These are phyloP conservation scores for Tyto alba DNA, from an alignment of 2,113 vertebrate species.

Conservation along the genomic window DNA sequence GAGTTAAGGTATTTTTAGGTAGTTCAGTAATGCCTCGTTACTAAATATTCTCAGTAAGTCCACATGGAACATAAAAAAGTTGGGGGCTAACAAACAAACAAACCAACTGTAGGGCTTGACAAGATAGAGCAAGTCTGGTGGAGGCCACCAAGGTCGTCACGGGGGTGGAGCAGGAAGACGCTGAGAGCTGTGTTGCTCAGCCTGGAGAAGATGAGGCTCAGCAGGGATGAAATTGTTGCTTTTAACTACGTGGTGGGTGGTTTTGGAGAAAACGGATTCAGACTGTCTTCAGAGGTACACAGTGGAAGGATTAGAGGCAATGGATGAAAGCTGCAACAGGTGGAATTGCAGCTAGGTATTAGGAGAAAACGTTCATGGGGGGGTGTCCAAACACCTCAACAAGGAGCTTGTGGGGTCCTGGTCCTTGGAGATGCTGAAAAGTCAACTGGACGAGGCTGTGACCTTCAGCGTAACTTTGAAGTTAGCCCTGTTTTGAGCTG, in stretches of 20 bases:
- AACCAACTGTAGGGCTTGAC: neutral
- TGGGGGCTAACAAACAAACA: neutral
- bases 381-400: neutral
- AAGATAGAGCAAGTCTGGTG: neutral
- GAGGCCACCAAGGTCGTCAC: neutral
- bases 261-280: neutral
- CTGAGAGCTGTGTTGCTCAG: neutral
- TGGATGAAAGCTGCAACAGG: neutral
- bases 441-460: neutral
- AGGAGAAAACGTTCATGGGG: neutral
- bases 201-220: neutral
- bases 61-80: accelerated
- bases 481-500: neutral
- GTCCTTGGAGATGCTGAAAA: neutral
- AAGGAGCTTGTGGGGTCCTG: neutral
- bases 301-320: neutral
- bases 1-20: neutral
- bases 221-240: neutral
- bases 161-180: neutral
- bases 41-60: neutral
- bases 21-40: neutral
- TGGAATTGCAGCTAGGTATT: neutral
- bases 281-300: neutral
- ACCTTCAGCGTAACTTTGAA: neutral
- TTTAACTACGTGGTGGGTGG: neutral